phyloP scores from a whole-genome alignment of 2,888 invertebrate species.

The Melanophora roralis region DNA sequence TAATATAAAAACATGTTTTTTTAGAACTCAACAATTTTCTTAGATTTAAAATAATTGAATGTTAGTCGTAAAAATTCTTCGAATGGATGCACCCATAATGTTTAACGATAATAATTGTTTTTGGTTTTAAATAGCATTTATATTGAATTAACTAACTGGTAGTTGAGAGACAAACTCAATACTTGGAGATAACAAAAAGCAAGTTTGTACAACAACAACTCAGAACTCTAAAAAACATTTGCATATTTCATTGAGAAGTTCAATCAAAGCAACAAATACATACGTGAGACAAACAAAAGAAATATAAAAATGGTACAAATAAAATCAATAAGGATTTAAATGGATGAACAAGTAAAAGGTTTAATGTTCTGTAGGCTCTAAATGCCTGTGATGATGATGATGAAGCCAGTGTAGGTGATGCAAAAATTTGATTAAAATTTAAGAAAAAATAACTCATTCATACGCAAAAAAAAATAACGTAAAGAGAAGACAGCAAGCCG shows the following conservation, averaged over 20 bases:
- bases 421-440: conserved; percentile 63
- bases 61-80: too few relatives aligned
- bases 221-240: conserved; percentile 66
- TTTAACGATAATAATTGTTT: conserved; percentile 32
- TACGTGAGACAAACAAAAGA: conserved; percentile 14
- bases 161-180: conserved; percentile 59
- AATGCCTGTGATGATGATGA: conserved; percentile 50
- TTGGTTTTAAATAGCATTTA: conserved; percentile 16
- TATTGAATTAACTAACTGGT: conserved; percentile 55
- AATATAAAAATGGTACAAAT: conserved; percentile 17
- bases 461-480: conserved; percentile 66
- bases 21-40: too few relatives aligned
- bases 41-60: too few relatives aligned
- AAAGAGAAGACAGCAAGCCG: conserved; percentile 53
- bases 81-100: conserved; percentile 26
- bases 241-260: conserved; percentile 76
- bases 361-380: conserved; percentile 56
- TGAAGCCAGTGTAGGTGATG: conserved; percentile 50
- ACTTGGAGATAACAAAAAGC: conserved; percentile 56
- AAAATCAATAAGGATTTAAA: conserved; percentile 54
- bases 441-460: conserved; percentile 74
- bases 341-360: conserved; percentile 56
- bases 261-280: conserved; percentile 66
- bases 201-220: conserved; percentile 47
- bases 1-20: too few relatives aligned